Base-by-base conservation (phyloP, 2,888 invertebrate species). In the Tenthredo amoena region DNA sequence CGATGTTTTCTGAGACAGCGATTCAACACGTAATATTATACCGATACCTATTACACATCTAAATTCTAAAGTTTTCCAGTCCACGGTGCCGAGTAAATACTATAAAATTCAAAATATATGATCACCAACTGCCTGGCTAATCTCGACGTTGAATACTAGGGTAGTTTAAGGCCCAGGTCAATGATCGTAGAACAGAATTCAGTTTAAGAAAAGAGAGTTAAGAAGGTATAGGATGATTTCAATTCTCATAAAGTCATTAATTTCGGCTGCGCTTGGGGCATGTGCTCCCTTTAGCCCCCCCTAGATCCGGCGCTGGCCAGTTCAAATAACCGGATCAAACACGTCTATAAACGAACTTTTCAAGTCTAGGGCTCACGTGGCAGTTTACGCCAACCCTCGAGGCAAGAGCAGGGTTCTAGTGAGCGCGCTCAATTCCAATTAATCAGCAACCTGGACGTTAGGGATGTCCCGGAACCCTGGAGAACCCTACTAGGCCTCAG, bases 391-490 rank as follows among this genome's bases (percentile, higher is more conserved):
- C 21, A 40, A 81, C 34, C 58, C 79, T 81, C 31, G 77, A 77
- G 55, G 77, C 34, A n/a, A 7, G 3, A n/a, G 47, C 77, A 50
- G 55, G 50, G 50, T 50, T 77, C 50, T 77, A 43, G 77, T 77
- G 47, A 31, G 77, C 50, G 50, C 26, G 55, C 77, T 77, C 77
- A 55, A 77, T 47, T 77, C 79, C 62, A 81, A 81, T 81, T 81
- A 58, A 81, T 81, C 81, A 81, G 55, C 31, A 77, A 50, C 77
- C 50, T 77, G 77, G 50, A 55, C 77, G 50, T 55, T 77, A 81
- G 40, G 62, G 37, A 26, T 34, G 81, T 21, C 81, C 40, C 31
- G 12, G 62, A 62, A 81, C 81, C 58, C 62, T 81, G 58, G 40
- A 81, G 81, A 62, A 81, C 81, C 58, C 62, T 37, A 40, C 58